Percentiles rank a stretch among this genome's conserved stretches.
Conservation (phyloP, 2,113 vertebrate genomes). For the Sphaerodactylus townsendi region DNA sequence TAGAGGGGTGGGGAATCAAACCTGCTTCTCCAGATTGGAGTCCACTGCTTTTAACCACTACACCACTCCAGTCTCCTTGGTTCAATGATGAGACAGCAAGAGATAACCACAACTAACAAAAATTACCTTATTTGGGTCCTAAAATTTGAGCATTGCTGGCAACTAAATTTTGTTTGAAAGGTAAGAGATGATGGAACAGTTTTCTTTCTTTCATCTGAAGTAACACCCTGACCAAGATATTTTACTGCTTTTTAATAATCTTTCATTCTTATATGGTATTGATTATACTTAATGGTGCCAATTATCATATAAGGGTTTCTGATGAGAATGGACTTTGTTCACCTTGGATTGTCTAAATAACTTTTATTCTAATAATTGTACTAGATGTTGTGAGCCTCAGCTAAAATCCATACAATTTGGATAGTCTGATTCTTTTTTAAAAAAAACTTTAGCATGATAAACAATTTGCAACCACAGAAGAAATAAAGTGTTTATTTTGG, state of each 20-base stretch:
- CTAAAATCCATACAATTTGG: not conserved
- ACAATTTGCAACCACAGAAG: not conserved
- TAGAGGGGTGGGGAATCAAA: too few relatives aligned
- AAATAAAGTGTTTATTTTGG: not conserved
- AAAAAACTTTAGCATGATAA: not conserved
- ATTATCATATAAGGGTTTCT: not conserved
- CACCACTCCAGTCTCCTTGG: not conserved
- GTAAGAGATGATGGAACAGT: not conserved
- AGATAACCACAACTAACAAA: not conserved
- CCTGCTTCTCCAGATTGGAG: too few relatives aligned
- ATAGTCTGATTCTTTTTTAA: not conserved
- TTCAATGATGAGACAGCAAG: not conserved
- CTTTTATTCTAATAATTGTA: not conserved
- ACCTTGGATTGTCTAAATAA: not conserved
- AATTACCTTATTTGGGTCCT: not conserved
- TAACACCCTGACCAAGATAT: not conserved
- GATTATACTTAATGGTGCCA: not conserved
- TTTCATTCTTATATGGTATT: not conserved
- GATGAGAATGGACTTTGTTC: not conserved
- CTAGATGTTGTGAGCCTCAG: not conserved
- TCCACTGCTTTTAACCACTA: too few relatives aligned
- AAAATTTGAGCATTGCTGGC: not conserved
- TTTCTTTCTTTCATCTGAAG: not conserved
- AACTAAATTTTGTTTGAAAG: not conserved
- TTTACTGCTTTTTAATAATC: not conserved